Evolutionary conservation across 2,113 vertebrate species (phyloP), one percentile per base, ranked within the genome.

Genomic region (Pluvialis apricaria): DNA sequence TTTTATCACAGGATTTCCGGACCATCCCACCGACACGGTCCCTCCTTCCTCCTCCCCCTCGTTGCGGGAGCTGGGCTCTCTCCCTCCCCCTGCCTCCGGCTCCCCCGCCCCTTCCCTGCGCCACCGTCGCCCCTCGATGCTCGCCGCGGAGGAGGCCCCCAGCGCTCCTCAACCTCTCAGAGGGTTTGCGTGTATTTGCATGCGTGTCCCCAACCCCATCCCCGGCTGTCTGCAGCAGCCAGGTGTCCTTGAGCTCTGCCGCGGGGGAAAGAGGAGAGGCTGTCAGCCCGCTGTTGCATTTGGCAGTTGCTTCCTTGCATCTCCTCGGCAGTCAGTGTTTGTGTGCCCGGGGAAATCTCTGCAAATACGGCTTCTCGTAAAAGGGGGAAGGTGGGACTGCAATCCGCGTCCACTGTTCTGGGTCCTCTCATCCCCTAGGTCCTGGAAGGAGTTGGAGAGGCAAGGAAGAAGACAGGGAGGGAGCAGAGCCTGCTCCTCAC

Each of bases 1-100:
- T 95, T 96, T 97, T 97, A 97, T 97, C 91, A 90, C 97, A 94
- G 96, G 86, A 93, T 96, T 97, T 97, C 96, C 96, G 97, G 97
- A 97, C 96, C 97, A 96, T 97, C 97, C 97, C 97, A 95, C 97
- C 75, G 72, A 86, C 65, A 85, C 51, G 49, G 51, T 94, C 90
- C 96, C 94, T 92, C 95, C 96, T 94, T 89, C 85, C 96, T 80
- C 96, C 92, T 89, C 92, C 88, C 82, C 89, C 89, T 80, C 38
- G 68, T 60, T 82, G 92, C 78, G 60, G 89, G 77, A 64, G 75
- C 64, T 34, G 65, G 57, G 64, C 58, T 94, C 40, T 28, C 78
- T 64, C 88, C 93, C 94, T 62, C 90, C 82, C 62, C 45, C 78
- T 61, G 62, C 68, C 71, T 42, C 51, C 28, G 2, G 34, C 79